phyloP scores from a whole-genome alignment of 23 tunicate species.

The Ascidia mentula region DNA sequence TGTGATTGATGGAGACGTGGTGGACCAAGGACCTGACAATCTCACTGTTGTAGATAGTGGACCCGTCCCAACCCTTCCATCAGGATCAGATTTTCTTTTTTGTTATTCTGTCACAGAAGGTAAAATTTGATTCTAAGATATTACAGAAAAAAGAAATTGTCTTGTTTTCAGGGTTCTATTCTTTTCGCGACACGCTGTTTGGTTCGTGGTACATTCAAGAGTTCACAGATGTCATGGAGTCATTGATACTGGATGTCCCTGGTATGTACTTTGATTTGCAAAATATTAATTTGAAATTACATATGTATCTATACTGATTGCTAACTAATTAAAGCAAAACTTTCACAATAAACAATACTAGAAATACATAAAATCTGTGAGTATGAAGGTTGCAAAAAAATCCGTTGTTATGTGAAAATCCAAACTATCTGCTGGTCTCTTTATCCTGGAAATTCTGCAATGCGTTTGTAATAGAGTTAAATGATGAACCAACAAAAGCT shows the following conservation, averaged over 20 bases:
- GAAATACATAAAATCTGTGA: too few species aligned
- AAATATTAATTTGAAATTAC: too few species aligned
- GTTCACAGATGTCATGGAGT: conserved; percentile 49
- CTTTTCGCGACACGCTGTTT: conserved; percentile 78
- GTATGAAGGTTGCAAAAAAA: too few species aligned
- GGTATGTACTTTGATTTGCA: too few species aligned
- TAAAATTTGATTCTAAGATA: neutral
- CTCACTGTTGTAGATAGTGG: conserved; percentile 44
- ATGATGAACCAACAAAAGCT: too few species aligned
- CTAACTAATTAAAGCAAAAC: too few species aligned
- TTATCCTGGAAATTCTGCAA: too few species aligned
- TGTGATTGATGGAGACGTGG: conserved; percentile 37
- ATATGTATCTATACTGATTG: too few species aligned
- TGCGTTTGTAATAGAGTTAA: too few species aligned
- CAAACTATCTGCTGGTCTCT: too few species aligned
- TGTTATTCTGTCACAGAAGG: conserved; percentile 93
- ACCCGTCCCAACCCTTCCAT: conserved; percentile 58
- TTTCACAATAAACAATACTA: too few species aligned
- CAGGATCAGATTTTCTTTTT: conserved; percentile 82
- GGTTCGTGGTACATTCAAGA: conserved; percentile 93
- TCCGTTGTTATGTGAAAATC: too few species aligned
- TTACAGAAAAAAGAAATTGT: neutral
- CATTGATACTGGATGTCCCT: conserved; percentile 27
- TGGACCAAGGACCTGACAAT: neutral
- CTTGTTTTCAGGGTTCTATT: conserved; percentile 55